Evolutionary conservation across 2,888 invertebrate genomes (phyloP), one percentile per base, ranked within the genome.

Genomic region (Lasioglossum calceatum): DNA sequence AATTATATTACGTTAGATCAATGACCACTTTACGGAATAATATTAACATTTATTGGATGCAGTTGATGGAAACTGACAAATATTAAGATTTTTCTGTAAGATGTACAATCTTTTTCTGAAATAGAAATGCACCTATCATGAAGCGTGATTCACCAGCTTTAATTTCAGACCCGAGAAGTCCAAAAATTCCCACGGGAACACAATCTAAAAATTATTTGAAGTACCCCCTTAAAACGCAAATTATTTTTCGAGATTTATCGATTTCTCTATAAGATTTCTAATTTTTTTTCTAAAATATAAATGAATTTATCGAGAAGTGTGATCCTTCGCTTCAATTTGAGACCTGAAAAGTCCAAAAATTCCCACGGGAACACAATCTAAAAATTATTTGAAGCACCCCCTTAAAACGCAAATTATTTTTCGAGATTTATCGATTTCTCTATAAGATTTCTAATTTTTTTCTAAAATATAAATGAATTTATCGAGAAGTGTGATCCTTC

Each of bases 381-480:
- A 58, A n/a, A 58, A n/a, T 1, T 1, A 2, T 7, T 2, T 8
- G 0, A 23, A 54, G 10, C 2, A 23, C 23, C 54, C 2, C 0
- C 5, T 2, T 23, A 7, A 54, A 8, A 7, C 8, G 8, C 8
- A 8, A 54, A 54, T 54, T 54, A 23, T 54, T 54, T 19, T 8
- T 3, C 3, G 7, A 23, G 23, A 4, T 50, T 23, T 0, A 1
- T 58, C 58, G n/a, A 58, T 58, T n/a, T 12, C 12, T n/a, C 58
- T 4, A 1, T n/a, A n/a, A 0, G 10, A n/a, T n/a, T 12, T n/a
- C 10, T 27, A 1, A n/a, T n/a, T n/a, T n/a, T 4, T n/a, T 23
- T n/a, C n/a, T 23, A 0, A 10, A 1, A n/a, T 2, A 12, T 12
- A 58, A 58, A 58, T n/a, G 1, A 8, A 12, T 10, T 10, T 4